A percentile compares a stretch with the other conserved stretches of the same genome.
Evolutionary conservation across 2,113 vertebrate species (phyloP).

Genomic region (Seriola dumerili): DNA sequence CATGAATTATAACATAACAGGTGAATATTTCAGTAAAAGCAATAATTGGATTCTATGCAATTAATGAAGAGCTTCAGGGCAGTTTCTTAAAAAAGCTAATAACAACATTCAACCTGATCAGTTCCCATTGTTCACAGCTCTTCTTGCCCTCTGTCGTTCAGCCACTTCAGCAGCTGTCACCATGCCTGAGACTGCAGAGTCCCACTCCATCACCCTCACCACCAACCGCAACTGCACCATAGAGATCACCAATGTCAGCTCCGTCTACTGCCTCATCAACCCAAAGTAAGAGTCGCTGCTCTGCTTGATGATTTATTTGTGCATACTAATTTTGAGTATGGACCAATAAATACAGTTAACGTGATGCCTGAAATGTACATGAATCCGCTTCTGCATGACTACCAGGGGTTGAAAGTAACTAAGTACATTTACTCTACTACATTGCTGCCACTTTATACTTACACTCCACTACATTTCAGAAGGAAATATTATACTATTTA

Average conservation of each 20-base stretch:
- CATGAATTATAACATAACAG: not conserved
- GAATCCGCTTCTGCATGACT: not conserved
- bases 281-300: conserved; percentile 68
- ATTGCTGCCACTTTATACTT: too few species aligned
- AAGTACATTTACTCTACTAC: too few species aligned
- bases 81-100: not conserved
- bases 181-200: conserved; percentile 75
- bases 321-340: not conserved
- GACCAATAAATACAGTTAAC: not conserved
- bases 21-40: not conserved
- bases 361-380: not conserved
- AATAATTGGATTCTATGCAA: not conserved
- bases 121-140: not conserved
- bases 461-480: too few species aligned
- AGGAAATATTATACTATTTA: too few species aligned
- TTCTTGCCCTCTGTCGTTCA: not conserved
- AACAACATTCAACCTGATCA: not conserved
- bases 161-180: not conserved
- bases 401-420: too few species aligned
- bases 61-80: not conserved
- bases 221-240: conserved; percentile 81
- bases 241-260: conserved; percentile 71
- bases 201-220: conserved; percentile 57
- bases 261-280: conserved; percentile 58
- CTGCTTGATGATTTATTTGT: too few species aligned